These are phyloP conservation scores for Myotis pilosus DNA, from an alignment of 2,797 vertebrate genomes.

Conservation along the genomic window DNA sequence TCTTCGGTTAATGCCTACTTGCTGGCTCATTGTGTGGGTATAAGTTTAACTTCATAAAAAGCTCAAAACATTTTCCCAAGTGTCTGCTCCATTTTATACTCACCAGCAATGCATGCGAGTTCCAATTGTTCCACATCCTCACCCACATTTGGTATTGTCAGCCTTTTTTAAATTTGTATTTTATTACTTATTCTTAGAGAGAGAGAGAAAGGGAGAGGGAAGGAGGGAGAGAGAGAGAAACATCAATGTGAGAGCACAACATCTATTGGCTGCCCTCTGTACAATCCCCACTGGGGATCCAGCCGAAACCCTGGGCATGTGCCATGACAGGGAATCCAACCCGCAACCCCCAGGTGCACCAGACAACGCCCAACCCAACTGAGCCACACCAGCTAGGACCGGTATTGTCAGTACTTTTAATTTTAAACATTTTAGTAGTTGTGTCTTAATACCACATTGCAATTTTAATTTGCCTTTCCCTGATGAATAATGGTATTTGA, in stretches of 20 bases:
- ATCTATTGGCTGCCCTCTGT: too few relatives aligned
- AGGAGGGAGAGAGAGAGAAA: too few relatives aligned
- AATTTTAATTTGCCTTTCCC: not conserved
- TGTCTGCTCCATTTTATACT: not conserved
- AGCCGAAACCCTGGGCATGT: too few relatives aligned
- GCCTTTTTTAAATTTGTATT: not conserved
- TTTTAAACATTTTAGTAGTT: not conserved
- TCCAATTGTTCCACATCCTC: not conserved
- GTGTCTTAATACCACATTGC: not conserved
- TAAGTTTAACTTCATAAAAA: conserved; percentile 26
- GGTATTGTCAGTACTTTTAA: not conserved
- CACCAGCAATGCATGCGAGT: not conserved
- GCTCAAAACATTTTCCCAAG: not conserved
- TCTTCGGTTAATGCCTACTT: conserved; percentile 39
- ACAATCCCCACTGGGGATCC: too few relatives aligned
- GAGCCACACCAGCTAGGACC: too few relatives aligned
- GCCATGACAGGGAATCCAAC: too few relatives aligned
- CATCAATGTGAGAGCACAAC: too few relatives aligned
- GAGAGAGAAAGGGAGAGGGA: too few relatives aligned
- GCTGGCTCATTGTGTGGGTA: not conserved
- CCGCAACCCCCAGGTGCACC: too few relatives aligned
- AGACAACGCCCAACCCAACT: too few relatives aligned
- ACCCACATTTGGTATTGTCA: not conserved
- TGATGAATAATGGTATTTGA: not conserved
- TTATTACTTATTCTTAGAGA: too few relatives aligned